Evolutionary conservation across 1,140 invertebrate genomes (phyloP).

Genomic region (Himalopsyche phryganea): DNA sequence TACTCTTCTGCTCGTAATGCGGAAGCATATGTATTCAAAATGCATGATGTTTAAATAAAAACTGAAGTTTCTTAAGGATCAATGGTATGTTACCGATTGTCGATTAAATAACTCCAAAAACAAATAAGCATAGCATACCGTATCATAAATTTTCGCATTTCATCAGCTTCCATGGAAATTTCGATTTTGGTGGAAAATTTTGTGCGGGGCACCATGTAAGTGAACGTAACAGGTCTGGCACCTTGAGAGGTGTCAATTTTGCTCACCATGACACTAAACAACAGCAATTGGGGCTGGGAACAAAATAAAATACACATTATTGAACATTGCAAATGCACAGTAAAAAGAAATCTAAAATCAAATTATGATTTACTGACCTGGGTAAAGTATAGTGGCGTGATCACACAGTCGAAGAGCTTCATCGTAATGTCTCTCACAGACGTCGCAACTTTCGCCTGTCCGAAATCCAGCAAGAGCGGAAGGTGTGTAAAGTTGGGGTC

Average conservation of each 20-base stretch:
- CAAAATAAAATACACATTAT: no score
- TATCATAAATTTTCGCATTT: slow-evolving; percentile 25
- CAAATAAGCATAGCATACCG: no score
- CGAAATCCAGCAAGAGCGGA: slow-evolving; percentile 45
- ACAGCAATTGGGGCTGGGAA: slow-evolving; percentile 25
- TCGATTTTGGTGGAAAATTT: slow-evolving; percentile 13
- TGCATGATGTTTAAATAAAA: no score
- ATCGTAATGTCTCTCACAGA: slow-evolving; percentile 40
- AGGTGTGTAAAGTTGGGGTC: slow-evolving; percentile 39
- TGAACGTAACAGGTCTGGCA: slow-evolving; percentile 12
- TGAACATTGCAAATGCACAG: no score
- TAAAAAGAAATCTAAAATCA: no score
- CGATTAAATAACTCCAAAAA: no score
- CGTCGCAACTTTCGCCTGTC: slow-evolving; percentile 39
- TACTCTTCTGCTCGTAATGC: no score
- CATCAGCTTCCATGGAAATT: slow-evolving; percentile 21
- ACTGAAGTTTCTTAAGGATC: no score
- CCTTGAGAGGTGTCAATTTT: slow-evolving; percentile 15
- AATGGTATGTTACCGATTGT: no score
- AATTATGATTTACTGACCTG: slow-evolving; percentile 45
- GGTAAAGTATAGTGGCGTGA: slow-evolving; percentile 43
- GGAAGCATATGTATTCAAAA: no score
- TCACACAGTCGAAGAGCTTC: slow-evolving; percentile 47
- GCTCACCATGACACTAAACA: slow-evolving; percentile 27
- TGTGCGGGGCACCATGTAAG: slow-evolving; percentile 20